A percentile compares a stretch with the other conserved stretches of the same genome.
Evolutionary conservation across 1,140 invertebrate species (phyloP).

Genomic region (Brachionus angularis): DNA sequence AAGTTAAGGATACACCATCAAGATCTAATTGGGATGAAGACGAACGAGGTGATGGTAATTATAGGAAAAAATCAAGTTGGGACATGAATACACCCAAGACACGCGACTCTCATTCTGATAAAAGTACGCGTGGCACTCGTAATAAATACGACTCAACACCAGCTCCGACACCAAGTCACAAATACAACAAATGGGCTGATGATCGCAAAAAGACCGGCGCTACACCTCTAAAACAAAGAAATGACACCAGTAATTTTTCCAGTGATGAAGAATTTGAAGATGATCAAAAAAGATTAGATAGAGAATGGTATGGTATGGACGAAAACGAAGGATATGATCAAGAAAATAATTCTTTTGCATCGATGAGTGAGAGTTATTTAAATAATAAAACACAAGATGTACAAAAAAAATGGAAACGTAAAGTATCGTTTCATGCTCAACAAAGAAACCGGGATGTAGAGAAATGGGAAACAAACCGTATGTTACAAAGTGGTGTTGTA

Average conservation of each 20-base stretch:
- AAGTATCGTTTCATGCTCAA: slow-evolving; percentile 84
- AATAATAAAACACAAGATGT: slow-evolving; percentile 84
- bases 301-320: slow-evolving; percentile 94
- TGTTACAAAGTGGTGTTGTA: slow-evolving; percentile 92
- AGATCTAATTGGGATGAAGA: slow-evolving; percentile 13
- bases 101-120: not conserved
- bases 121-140: not conserved
- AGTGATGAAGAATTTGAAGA: slow-evolving; percentile 50
- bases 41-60: not conserved
- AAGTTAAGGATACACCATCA: not conserved
- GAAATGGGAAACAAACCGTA: slow-evolving; percentile 94
- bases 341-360: slow-evolving; percentile 83
- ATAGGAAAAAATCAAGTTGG: slow-evolving; percentile 25
- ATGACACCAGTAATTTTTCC: not conserved
- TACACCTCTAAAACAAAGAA: not conserved
- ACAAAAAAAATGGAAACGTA: slow-evolving; percentile 80
- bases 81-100: not conserved
- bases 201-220: slow-evolving; percentile 26
- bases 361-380: slow-evolving; percentile 82
- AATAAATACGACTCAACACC: slow-evolving; percentile 12
- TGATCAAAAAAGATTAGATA: slow-evolving; percentile 68
- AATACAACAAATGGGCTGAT: slow-evolving; percentile 42
- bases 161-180: slow-evolving; percentile 25
- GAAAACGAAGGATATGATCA: slow-evolving; percentile 75
- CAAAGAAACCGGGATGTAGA: slow-evolving; percentile 96